Evolutionary conservation across 2,113 vertebrate genomes (phyloP), one percentile per base, ranked within the genome.

Genomic region (Phylloscopus trochiloides): DNA sequence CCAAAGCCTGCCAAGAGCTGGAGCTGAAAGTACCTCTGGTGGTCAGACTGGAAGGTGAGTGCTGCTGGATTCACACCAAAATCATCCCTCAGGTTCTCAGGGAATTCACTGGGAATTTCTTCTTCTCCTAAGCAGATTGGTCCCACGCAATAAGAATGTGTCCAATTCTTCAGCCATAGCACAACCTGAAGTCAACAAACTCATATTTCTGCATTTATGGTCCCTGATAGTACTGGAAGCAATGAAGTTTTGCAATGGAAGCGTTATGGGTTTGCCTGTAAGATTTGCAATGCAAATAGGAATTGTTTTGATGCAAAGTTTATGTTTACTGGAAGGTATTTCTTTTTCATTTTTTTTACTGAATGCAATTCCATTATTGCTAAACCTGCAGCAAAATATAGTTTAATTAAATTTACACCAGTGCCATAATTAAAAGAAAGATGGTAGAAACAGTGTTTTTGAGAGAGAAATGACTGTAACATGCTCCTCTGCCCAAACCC

Each of bases 11-110:
- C 95, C 97, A 97, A 73, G 99, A 99, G 88, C 98, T 99, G 25
- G 98, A 99, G 97, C 98, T 99, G 28, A 99, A 99, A 92, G 99
- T 99, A 4, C 99, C 99, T 1, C 97, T 99, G 90, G 99, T 99
- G 78, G 99, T 99, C 91, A 97, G 99, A 28, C 98, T 99, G 61
- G 99, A 99, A 99, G 99, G 99, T 99, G 91, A 96, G 97, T 97
- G 48, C 32, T 47, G 2, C 10, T 36, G 32, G 11, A 74, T 79
- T 66, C 59, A 48, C 36, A 15, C 15, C 14, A 62, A 57, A 75
- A 24, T 47, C 8, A 0, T 17, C 48, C 43, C 19, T 75, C 18
- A 12, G 13, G 10, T 25, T 21, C 45, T 29, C 34, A 20, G 5
- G 14, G 14, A 36, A 65, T 28, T 42, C 18, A 17, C 22, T 51